A percentile compares a stretch with the other conserved stretches of the same genome.
Evolutionary conservation across 2,797 vertebrate species (phyloP).

Genomic region (Chloroceryle inda): DNA sequence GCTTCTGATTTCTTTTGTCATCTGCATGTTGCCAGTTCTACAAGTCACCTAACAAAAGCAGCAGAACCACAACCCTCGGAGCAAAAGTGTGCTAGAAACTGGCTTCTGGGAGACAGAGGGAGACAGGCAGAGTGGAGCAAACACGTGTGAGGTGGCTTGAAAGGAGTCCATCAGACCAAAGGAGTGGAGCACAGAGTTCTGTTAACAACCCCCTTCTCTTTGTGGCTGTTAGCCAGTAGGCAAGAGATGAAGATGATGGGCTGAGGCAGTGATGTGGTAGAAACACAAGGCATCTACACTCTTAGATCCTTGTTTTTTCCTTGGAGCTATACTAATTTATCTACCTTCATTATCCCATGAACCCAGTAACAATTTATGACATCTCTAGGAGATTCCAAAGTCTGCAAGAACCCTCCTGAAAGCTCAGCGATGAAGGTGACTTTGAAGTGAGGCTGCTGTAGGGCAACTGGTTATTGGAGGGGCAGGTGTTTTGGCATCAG

Average conservation of each 20-base stretch:
- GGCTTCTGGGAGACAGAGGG: not conserved
- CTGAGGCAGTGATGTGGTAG: not conserved
- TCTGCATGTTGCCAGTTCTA: not conserved
- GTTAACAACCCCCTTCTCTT: not conserved
- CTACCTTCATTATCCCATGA: not conserved
- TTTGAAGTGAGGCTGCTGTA: not conserved
- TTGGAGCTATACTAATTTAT: not conserved
- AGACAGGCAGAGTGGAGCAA: not conserved
- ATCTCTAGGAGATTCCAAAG: not conserved
- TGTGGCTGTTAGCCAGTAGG: not conserved
- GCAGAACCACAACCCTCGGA: not conserved
- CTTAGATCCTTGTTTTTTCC: not conserved
- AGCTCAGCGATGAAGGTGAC: not conserved
- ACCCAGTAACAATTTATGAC: fast-evolving
- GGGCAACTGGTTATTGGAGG: not conserved
- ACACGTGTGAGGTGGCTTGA: not conserved
- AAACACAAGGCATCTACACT: not conserved
- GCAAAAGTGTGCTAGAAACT: not conserved
- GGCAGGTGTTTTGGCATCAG: not conserved
- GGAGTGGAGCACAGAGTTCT: not conserved
- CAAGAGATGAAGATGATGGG: not conserved
- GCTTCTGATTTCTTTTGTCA: not conserved
- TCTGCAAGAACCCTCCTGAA: not conserved
- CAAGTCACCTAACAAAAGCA: not conserved
- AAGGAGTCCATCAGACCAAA: not conserved